phyloP scores from a whole-genome alignment of 2,888 invertebrate genomes.

The Sycophila texana region DNA sequence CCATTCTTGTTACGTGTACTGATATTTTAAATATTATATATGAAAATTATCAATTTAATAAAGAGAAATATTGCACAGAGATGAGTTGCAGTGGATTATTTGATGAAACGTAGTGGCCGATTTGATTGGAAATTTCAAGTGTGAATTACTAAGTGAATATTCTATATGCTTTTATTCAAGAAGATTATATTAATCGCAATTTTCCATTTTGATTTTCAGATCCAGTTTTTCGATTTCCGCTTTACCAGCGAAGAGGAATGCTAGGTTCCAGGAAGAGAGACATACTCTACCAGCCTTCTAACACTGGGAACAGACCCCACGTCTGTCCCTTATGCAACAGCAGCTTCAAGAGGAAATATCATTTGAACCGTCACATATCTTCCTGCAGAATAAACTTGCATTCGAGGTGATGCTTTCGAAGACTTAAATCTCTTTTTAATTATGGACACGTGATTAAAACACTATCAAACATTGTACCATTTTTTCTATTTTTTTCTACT shows the following conservation, averaged over 20 bases:
- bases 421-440: no score
- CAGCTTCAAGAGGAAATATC: conserved; percentile 86
- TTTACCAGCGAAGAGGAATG: background rate
- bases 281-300: conserved; percentile 62
- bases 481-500: no score
- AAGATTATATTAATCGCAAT: background rate
- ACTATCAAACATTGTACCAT: no score
- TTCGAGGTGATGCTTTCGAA: background rate
- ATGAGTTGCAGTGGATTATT: no score
- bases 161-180: no score
- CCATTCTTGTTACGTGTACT: background rate
- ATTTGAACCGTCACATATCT: conserved; percentile 81
- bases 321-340: conserved; percentile 83
- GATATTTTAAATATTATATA: no score
- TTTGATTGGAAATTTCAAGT: no score
- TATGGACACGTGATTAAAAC: no score
- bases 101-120: no score
- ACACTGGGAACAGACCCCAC: conserved; percentile 67
- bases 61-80: no score
- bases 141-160: no score
- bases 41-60: no score
- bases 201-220: conserved; percentile 16
- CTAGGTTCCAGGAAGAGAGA: background rate
- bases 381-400: conserved; percentile 30
- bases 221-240: background rate